These are phyloP conservation scores for Heptranchias perlo DNA, from an alignment of 2,113 vertebrate genomes.

Conservation along the genomic window DNA sequence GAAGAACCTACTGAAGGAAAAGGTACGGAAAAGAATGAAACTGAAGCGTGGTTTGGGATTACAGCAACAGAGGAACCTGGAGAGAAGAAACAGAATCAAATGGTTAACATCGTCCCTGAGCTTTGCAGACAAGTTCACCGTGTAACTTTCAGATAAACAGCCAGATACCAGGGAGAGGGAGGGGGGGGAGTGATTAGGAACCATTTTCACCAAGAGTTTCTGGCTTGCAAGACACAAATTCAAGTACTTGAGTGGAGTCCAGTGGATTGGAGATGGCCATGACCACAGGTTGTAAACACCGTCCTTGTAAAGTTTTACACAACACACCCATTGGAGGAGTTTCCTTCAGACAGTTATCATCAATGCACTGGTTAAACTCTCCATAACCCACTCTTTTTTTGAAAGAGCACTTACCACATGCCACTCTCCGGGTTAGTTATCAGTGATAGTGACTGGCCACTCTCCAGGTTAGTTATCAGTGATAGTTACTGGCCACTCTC, in stretches of 20 bases:
- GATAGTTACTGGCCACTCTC: no score
- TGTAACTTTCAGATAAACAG: not conserved
- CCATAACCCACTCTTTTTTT: not conserved
- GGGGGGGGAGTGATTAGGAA: rapidly evolving
- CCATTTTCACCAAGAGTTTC: no score
- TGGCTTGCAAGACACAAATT: not conserved
- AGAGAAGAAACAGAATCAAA: not conserved
- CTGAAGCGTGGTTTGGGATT: not conserved
- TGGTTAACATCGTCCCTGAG: not conserved
- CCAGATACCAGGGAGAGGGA: not conserved
- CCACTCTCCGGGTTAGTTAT: no score
- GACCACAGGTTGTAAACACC: not conserved
- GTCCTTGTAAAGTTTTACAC: not conserved
- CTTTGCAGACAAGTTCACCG: not conserved
- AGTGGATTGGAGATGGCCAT: not conserved
- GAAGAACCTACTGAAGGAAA: not conserved
- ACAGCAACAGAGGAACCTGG: not conserved
- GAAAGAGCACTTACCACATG: no score
- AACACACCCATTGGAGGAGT: not conserved
- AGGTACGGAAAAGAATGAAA: not conserved
- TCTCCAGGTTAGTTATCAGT: no score
- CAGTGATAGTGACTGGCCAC: no score
- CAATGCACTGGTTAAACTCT: not conserved
- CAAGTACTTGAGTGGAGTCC: not conserved
- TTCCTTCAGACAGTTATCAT: not conserved